Evolutionary conservation across 1,140 invertebrate species (phyloP), one percentile per base, ranked within the genome.

Genomic region (Leptinotarsa lineolata): DNA sequence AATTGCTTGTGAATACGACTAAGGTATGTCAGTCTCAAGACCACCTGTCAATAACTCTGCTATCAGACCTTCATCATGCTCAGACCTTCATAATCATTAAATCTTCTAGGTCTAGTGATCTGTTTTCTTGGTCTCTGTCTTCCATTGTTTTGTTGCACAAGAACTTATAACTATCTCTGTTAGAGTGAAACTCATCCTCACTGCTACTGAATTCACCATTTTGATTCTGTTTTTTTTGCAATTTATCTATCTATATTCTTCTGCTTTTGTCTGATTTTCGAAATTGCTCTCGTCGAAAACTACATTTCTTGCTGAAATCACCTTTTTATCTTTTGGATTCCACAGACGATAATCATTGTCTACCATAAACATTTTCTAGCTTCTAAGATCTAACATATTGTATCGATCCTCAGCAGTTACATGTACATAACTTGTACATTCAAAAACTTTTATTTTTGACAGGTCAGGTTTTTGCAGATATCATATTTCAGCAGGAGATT

Each of bases 401-500:
- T 66, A 21, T 20, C 61, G 76, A 54, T 74, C 63, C 66, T 78
- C 74, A 76, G 75, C 77, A 59, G 72, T 72, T 24, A 79, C 59
- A 63, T 78, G 70, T 48, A 70, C 74, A 72, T 79, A 81, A n/a
- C 77, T 78, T 30, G 24, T 58, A 65, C 75, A 77, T 15, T 82
- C 82, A 78, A 85, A 84, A 18, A 82, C 73, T 72, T 75, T 76
- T 58, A 84, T 20, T 48, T 80, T 80, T n/a, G 22, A 18, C 0
- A 82, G 12, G 30, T 82, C 70, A 0, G 78, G 78, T 63, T 80
- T 80, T 45, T 65, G 77, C 4, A 77, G 78, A 48, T 77, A 78
- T 81, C 80, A 84, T 63, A 80, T 73, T 73, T 85, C 81, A 44
- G 70, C 77, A 5, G 83, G 82, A 61, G 80, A 81, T 73, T 72